Conservation (phyloP, 1,140 invertebrate genomes). For the Procambarus virginalis region DNA sequence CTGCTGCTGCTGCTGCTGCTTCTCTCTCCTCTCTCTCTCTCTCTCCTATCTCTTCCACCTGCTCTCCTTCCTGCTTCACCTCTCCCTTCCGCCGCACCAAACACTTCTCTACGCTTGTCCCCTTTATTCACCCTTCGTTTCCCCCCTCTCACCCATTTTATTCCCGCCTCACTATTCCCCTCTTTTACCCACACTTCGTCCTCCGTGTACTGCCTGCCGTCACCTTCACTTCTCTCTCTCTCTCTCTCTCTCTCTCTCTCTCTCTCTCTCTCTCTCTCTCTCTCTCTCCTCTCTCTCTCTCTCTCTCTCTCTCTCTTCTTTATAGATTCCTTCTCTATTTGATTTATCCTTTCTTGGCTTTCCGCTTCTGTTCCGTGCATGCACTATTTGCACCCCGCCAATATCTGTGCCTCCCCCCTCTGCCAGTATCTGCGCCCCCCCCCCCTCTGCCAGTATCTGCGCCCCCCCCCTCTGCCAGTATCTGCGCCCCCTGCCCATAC, state of each 20-base stretch:
- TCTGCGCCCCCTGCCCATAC: no score
- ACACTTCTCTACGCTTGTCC: background rate
- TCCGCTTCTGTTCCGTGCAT: no score
- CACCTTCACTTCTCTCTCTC: background rate
- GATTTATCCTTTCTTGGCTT: no score
- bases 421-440: no score
- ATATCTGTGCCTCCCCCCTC: no score
- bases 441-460: no score
- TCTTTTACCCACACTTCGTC: background rate
- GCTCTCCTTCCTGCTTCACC: background rate
- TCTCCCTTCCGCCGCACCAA: background rate
- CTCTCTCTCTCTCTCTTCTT: constrained; percentile 11
- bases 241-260: no score
- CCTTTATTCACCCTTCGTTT: constrained; percentile 12
- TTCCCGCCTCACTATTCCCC: constrained; percentile 9
- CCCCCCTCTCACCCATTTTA: background rate
- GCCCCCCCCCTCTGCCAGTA: background rate
- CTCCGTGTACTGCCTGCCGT: no score
- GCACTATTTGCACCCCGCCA: no score
- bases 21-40: background rate
- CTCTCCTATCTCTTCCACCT: background rate
- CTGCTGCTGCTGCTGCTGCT: background rate
- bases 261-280: constrained; percentile 17
- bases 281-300: constrained; percentile 36
- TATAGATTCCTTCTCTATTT: no score